These are phyloP conservation scores for Ondatra zibethicus DNA, from an alignment of 2,113 vertebrate species.

Conservation along the genomic window DNA sequence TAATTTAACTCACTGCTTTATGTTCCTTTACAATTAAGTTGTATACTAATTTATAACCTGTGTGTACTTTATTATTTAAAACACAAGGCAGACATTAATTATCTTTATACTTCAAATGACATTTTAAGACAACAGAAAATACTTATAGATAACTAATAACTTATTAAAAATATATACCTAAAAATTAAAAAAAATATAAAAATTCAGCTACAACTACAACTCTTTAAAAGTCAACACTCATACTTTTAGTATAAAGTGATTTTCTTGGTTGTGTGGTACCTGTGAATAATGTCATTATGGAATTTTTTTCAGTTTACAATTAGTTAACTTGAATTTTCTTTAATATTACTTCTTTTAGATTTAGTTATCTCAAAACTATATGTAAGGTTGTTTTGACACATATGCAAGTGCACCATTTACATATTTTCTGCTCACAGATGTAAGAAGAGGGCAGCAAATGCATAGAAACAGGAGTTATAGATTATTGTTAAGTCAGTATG, in stretches of 20 bases:
- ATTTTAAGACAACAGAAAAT: neutral
- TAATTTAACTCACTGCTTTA: neutral
- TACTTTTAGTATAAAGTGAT: neutral
- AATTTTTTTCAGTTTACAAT: conserved; percentile 54
- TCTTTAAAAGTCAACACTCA: conserved; percentile 46
- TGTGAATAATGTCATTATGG: conserved; percentile 59
- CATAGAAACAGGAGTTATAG: neutral
- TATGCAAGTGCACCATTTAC: too few relatives aligned
- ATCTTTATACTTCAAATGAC: neutral
- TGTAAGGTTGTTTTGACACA: neutral
- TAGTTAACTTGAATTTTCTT: conserved; percentile 61
- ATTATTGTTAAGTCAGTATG: neutral
- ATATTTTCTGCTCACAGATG: neutral
- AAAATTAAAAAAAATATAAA: conserved; percentile 1
- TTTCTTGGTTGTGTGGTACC: conserved; percentile 43
- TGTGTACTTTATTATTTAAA: conserved; percentile 18
- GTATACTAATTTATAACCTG: neutral
- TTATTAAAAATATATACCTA: neutral
- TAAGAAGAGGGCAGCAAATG: neutral
- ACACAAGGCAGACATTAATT: neutral
- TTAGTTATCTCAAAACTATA: neutral
- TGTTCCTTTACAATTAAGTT: neutral
- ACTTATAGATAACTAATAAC: neutral
- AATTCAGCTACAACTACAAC: conserved; percentile 1
- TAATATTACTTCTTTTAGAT: neutral